Evolutionary conservation across 2,797 vertebrate genomes (phyloP).

Genomic region (Momotus momota): DNA sequence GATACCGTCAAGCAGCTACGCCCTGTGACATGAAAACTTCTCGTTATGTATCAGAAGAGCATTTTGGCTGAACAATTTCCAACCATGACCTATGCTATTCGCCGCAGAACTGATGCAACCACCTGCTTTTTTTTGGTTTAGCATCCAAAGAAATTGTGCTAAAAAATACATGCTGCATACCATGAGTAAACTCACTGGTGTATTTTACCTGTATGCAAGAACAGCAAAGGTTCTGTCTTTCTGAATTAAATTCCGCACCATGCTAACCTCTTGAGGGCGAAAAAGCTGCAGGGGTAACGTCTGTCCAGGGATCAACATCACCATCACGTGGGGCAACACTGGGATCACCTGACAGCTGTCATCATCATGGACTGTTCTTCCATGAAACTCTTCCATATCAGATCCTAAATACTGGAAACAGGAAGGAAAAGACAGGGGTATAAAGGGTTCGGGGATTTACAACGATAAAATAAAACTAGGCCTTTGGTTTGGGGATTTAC

Average conservation of each 20-base stretch:
- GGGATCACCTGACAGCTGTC: constrained; percentile 96
- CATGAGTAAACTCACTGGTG: background rate
- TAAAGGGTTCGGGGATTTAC: background rate
- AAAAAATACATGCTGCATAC: background rate
- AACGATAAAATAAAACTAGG: background rate
- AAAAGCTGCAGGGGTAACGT: constrained; percentile 96
- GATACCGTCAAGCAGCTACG: background rate
- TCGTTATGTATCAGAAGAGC: rapidly evolving
- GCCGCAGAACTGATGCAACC: background rate
- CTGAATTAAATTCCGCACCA: constrained; percentile 95
- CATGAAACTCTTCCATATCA: constrained; percentile 99
- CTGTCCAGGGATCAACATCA: constrained; percentile 96
- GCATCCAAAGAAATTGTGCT: background rate
- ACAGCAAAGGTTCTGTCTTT: constrained; percentile 96
- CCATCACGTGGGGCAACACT: constrained; percentile 89
- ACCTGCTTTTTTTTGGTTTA: background rate
- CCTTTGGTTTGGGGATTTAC: no score
- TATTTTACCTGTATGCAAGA: constrained; percentile 91
- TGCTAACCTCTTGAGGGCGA: constrained; percentile 96
- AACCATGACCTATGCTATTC: background rate
- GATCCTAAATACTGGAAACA: constrained; percentile 89
- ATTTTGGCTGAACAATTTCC: background rate
- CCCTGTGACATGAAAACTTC: background rate
- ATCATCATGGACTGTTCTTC: constrained; percentile 93
- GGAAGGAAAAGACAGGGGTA: background rate